Conservation (phyloP, 2,113 vertebrate genomes). For the Platysteira castanea region DNA sequence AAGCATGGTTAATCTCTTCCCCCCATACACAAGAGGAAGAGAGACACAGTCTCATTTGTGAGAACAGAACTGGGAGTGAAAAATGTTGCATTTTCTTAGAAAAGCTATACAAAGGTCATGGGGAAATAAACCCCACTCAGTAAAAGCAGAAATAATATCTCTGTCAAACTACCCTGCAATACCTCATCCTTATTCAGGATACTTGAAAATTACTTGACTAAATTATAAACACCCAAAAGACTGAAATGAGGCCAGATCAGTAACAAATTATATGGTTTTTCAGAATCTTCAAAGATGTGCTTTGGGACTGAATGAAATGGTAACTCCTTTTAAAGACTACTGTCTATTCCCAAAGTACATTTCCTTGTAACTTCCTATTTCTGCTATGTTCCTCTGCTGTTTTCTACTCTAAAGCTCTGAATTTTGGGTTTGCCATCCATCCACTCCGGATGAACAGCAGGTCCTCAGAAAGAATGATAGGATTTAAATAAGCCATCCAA, state of each 20-base stretch:
- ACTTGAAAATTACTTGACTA: not conserved
- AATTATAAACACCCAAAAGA: not conserved
- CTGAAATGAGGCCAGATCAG: not conserved
- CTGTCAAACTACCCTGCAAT: not conserved
- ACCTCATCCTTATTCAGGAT: not conserved
- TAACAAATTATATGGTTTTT: not conserved
- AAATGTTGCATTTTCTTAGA: not conserved
- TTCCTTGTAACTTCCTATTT: not conserved
- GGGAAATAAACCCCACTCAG: not conserved
- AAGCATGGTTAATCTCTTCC: not conserved
- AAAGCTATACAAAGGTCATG: not conserved
- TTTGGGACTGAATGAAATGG: not conserved
- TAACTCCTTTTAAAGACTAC: not conserved
- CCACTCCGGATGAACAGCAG: not conserved
- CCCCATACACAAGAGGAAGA: not conserved
- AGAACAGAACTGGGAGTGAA: slow-evolving; percentile 40
- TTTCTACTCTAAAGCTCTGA: not conserved
- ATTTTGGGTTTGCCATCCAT: not conserved
- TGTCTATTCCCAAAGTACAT: not conserved
- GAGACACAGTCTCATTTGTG: not conserved
- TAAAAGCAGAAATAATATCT: not conserved
- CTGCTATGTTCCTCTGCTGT: not conserved
- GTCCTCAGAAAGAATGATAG: not conserved
- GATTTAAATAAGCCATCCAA: not conserved
- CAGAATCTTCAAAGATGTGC: not conserved